Conservation (phyloP, 2,888 invertebrate species). For the Atethmia centrago region DNA sequence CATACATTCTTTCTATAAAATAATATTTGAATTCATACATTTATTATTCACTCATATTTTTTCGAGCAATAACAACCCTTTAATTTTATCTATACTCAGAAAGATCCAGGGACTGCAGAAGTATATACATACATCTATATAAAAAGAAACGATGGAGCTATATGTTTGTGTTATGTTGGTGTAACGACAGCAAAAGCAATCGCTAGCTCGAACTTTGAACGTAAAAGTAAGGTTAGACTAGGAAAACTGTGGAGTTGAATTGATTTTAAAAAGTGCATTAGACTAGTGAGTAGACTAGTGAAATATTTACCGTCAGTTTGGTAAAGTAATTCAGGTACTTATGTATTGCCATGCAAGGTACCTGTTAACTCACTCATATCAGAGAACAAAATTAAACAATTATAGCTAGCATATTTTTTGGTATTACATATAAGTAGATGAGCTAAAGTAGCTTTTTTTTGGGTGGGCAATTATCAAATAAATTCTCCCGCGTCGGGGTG, state of each 20-base stretch:
- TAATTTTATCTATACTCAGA: not conserved
- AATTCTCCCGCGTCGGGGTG: no score
- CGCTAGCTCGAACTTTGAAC: constrained; percentile 44
- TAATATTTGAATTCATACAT: not conserved
- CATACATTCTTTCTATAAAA: not conserved
- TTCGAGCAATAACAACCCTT: not conserved
- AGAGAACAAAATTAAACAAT: no score
- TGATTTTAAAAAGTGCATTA: not conserved
- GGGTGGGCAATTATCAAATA: no score
- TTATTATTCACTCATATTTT: not conserved
- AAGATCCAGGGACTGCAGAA: no score
- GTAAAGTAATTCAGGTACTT: no score
- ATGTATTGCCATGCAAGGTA: no score
- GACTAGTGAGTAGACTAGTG: not conserved
- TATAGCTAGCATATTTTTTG: no score
- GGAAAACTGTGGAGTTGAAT: constrained; percentile 33
- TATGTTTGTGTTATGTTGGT: constrained; percentile 39
- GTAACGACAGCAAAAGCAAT: constrained; percentile 56
- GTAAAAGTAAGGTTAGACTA: constrained; percentile 40
- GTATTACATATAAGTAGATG: no score
- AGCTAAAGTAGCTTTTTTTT: no score
- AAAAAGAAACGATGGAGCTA: constrained; percentile 23
- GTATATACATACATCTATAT: not conserved
- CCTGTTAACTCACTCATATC: no score
- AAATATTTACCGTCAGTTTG: no score